Conservation (phyloP, 2,113 vertebrate species). For the Machaerirhynchus nigripectus region DNA sequence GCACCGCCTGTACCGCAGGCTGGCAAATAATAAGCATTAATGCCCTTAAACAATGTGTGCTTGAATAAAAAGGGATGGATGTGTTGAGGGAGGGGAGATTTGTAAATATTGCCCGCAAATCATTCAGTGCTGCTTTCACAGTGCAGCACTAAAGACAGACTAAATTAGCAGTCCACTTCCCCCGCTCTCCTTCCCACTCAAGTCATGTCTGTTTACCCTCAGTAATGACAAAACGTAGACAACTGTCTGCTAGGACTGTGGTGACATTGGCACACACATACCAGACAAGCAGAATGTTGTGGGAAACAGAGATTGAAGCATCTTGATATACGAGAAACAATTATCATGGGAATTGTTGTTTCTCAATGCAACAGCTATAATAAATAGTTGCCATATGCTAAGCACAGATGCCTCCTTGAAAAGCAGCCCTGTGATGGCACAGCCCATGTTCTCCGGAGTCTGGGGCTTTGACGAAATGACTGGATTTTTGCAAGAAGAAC, state of each 20-base stretch:
- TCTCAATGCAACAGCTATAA: conserved; percentile 75
- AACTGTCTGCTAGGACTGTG: conserved; percentile 68
- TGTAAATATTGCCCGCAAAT: conserved; percentile 68
- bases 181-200: conserved; percentile 66
- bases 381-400: conserved; percentile 81
- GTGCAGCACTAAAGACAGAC: conserved; percentile 62
- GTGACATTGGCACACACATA: conserved; percentile 69
- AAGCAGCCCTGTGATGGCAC: conserved; percentile 66
- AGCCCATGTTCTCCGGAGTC: conserved; percentile 61
- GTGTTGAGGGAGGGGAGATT: conserved; percentile 37
- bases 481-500: conserved; percentile 44
- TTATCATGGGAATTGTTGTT: conserved; percentile 78
- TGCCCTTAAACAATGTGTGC: conserved; percentile 41
- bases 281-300: conserved; percentile 75
- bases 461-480: conserved; percentile 54
- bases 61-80: conserved; percentile 30
- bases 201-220: conserved; percentile 76
- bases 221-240: conserved; percentile 71
- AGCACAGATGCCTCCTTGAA: conserved; percentile 78
- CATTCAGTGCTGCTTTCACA: conserved; percentile 67
- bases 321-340: conserved; percentile 76
- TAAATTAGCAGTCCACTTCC: conserved; percentile 73
- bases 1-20: neutral
- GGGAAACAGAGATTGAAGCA: conserved; percentile 73
- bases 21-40: conserved; percentile 45